A percentile compares a stretch with the other conserved stretches of the same genome.
phyloP scores from a whole-genome alignment of 2,797 vertebrate genomes.

The Philypnodon macrostomus region DNA sequence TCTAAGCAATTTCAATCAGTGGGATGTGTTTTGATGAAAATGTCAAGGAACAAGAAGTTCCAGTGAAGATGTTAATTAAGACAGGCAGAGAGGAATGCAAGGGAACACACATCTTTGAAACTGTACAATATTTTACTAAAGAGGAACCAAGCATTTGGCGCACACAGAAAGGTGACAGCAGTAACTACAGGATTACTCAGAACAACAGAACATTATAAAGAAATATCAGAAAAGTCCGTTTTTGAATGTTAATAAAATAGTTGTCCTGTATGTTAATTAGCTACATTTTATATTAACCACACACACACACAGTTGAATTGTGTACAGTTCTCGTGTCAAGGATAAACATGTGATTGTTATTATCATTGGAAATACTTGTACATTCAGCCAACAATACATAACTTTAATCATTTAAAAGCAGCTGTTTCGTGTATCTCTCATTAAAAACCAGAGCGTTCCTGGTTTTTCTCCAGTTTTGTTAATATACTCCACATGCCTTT shows the following conservation, averaged over 20 bases:
- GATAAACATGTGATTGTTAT: background rate
- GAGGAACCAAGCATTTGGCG: background rate
- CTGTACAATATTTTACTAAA: conserved; percentile 32
- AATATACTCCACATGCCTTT: conserved; percentile 51
- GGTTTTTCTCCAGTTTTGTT: conserved; percentile 47
- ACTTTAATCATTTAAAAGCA: conserved; percentile 30
- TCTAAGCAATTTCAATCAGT: conserved; percentile 49
- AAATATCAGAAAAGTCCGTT: no score
- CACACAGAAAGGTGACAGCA: background rate
- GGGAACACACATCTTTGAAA: no score
- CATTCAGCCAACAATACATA: conserved; percentile 16
- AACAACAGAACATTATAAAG: no score
- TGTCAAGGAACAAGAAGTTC: conserved; percentile 34
- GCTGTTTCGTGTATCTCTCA: conserved; percentile 48
- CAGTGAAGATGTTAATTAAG: conserved; percentile 43
- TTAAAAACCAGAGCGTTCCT: conserved; percentile 49
- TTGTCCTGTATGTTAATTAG: no score
- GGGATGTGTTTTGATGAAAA: conserved; percentile 55
- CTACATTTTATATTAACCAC: no score
- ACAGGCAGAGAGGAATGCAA: conserved; percentile 57
- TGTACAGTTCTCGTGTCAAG: background rate
- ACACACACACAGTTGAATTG: no score
- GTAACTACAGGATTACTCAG: no score
- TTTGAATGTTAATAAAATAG: no score
- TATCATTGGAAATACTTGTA: conserved; percentile 7